phyloP scores from a whole-genome alignment of 2,113 vertebrate species.

The Chrysemys picta region DNA sequence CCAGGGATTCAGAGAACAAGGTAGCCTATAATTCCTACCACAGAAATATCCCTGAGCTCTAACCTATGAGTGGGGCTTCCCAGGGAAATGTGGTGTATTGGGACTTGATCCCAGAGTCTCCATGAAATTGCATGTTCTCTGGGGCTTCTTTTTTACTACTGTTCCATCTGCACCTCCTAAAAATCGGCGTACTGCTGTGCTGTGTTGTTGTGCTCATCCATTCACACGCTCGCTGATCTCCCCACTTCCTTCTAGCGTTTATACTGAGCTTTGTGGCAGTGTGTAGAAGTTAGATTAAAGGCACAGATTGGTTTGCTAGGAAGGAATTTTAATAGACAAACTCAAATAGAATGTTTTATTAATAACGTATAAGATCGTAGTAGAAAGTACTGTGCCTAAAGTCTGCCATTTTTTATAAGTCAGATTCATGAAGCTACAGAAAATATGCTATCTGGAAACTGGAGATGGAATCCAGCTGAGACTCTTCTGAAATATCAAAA shows the following conservation, averaged over 20 bases:
- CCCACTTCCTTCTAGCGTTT: accelerated
- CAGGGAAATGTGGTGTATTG: background rate
- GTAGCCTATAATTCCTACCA: background rate
- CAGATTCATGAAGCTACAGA: slow-evolving; percentile 2
- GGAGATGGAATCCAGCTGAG: background rate
- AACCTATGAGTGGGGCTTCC: background rate
- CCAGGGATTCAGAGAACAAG: background rate
- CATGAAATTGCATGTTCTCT: background rate
- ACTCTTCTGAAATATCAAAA: background rate
- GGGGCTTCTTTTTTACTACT: background rate
- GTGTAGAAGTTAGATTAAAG: accelerated
- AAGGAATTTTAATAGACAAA: background rate
- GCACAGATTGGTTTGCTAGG: accelerated
- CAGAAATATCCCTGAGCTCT: background rate
- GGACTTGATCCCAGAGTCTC: accelerated
- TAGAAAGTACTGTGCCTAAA: background rate
- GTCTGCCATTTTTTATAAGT: background rate
- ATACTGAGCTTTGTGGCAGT: background rate
- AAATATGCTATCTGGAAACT: background rate
- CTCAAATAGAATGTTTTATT: background rate
- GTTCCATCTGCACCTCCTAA: background rate
- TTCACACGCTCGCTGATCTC: background rate
- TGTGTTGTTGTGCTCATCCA: background rate
- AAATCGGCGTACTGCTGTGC: background rate
- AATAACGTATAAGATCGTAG: background rate